Base-by-base conservation (phyloP, 2,113 vertebrate genomes). In the Bufo gargarizans region DNA sequence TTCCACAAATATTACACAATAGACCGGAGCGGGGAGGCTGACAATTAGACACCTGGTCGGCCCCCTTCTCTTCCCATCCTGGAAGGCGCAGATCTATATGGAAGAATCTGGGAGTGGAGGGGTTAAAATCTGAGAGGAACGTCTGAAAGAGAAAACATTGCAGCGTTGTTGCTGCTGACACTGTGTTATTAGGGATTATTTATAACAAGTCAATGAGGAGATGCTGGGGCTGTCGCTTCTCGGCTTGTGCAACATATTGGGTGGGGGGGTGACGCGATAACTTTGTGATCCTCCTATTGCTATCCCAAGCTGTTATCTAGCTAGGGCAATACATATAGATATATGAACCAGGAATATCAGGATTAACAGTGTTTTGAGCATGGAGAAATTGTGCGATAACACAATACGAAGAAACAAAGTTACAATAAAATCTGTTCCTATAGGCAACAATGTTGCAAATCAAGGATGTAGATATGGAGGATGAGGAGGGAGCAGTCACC, bases 1-100 rank as follows among this genome's bases (percentile, higher is more conserved):
- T 69, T 84, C 47, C 49, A 17, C 82, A 22, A 82, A 69, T 16
- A 4, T 20, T 50, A 50, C 45, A 83, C 81, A 83, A 83, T 83
- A 67, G 61, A 69, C 10, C 12, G 7, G 13, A 47, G 76, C 19
- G 17, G 58, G 43, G 58, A 82, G 80, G 19, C 58, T 63, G 59
- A 55, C 78, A 81, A 81, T 47, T 17, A 43, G 78, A 11, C 80
- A 82, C 58, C 80, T 82, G 80, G 58, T 9, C 58, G 17, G 14
- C 33, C 33, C 6, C 11, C 20, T 10, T n/a, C 22, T 45, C n/a
- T n/a, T 55, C 45, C 74, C 14, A 5, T 53, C 6, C 59, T 17
- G 17, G 17, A 61, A 61, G 14, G 17, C 59, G 9, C 17, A 16
- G 59, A 61, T 61, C 77, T n/a, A 53, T 56, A 33, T 61, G 19